A percentile compares a stretch with the other conserved stretches of the same genome.
These are phyloP conservation scores for Gymnocheta viridis DNA, from an alignment of 2,888 invertebrate species.

Conservation along the genomic window DNA sequence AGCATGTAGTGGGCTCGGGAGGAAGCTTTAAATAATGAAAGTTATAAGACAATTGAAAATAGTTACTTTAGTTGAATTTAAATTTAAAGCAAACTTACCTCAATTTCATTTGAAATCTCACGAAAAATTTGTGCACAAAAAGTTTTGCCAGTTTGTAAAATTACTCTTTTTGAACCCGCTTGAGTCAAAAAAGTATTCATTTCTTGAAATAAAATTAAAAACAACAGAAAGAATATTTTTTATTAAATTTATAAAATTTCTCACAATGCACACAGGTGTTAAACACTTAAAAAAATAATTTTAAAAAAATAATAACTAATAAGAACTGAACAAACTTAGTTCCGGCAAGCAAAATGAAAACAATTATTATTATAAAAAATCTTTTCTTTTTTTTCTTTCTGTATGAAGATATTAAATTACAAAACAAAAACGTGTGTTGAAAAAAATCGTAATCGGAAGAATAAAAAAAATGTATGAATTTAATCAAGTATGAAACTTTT, in stretches of 20 bases:
- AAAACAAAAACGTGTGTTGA: slow-evolving; percentile 67
- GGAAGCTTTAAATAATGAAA: slow-evolving; percentile 76
- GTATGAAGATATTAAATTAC: slow-evolving; percentile 60
- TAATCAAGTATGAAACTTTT: slow-evolving; percentile 73
- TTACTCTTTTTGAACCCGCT: slow-evolving; percentile 71
- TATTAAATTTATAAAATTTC: slow-evolving; percentile 35
- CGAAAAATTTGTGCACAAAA: slow-evolving; percentile 66
- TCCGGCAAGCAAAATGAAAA: slow-evolving; percentile 50
- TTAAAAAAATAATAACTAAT: slow-evolving; percentile 5
- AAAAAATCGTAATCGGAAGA: slow-evolving; percentile 63
- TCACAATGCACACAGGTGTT: slow-evolving; percentile 65
- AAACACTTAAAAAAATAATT: slow-evolving; percentile 32
- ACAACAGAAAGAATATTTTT: slow-evolving; percentile 40
- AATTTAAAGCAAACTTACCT: slow-evolving; percentile 72
- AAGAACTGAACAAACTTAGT: slow-evolving; percentile 53
- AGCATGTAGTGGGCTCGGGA: slow-evolving; percentile 90
- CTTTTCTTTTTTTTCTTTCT: slow-evolving; percentile 10
- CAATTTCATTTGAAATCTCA: slow-evolving; percentile 71
- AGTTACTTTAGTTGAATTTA: too few species aligned
- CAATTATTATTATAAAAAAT: slow-evolving; percentile 22
- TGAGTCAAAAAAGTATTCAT: slow-evolving; percentile 75
- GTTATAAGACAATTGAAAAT: not conserved
- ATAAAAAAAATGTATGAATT: slow-evolving; percentile 46
- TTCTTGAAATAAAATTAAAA: slow-evolving; percentile 63
- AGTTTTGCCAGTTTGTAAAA: slow-evolving; percentile 68